These are phyloP conservation scores for Psilanteris sp. DNA, from an alignment of 1,140 invertebrate genomes.

Conservation along the genomic window DNA sequence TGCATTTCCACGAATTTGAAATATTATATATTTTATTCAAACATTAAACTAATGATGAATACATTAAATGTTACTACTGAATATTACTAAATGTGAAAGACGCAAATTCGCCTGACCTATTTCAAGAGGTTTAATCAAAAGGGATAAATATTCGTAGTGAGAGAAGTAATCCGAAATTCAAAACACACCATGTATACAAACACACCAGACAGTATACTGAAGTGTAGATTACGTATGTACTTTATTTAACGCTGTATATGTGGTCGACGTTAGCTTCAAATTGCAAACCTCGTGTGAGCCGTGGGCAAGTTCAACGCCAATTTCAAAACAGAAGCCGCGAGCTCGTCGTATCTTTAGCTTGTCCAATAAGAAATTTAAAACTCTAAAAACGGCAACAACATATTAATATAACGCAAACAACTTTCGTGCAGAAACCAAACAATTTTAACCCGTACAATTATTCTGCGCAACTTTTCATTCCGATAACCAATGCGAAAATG, in stretches of 20 bases:
- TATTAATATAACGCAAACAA: constrained; percentile 17
- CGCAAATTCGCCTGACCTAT: constrained; percentile 20
- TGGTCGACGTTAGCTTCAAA: constrained; percentile 46
- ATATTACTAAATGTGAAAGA: constrained; percentile 3
- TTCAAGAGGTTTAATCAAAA: constrained; percentile 25
- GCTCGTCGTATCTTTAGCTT: constrained; percentile 21
- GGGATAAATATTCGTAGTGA: constrained; percentile 7
- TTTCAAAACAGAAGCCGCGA: constrained; percentile 50
- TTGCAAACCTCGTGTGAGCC: constrained; percentile 26
- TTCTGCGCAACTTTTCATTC: too few relatives aligned
- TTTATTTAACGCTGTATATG: constrained; percentile 25
- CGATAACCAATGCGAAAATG: too few relatives aligned
- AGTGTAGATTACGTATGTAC: constrained; percentile 49
- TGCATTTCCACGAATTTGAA: too few relatives aligned
- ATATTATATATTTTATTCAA: too few relatives aligned
- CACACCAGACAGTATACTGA: constrained; percentile 11
- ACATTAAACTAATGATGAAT: constrained; percentile 7
- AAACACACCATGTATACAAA: constrained; percentile 37
- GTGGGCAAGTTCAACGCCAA: constrained; percentile 51
- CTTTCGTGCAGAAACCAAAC: too few relatives aligned
- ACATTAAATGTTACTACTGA: too few relatives aligned
- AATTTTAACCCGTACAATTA: too few relatives aligned
- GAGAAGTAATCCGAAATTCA: constrained; percentile 34
- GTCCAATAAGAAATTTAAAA: constrained; percentile 19
- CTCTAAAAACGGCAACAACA: constrained; percentile 15